Evolutionary conservation across 2,113 vertebrate species (phyloP).

Genomic region (Craseonycteris thonglongyai): DNA sequence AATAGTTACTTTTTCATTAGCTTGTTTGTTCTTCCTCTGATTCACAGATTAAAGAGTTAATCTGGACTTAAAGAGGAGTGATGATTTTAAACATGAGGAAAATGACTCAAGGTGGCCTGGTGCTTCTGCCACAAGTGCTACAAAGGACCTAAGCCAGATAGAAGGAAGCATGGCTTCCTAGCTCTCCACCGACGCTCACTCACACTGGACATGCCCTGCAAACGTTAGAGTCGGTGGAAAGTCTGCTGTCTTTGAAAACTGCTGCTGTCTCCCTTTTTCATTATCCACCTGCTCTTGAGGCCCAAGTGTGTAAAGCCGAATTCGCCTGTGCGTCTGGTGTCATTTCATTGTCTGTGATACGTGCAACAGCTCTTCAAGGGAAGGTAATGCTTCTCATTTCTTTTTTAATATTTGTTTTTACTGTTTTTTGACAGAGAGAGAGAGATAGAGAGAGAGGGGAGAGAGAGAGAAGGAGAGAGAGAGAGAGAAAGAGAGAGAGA

Average conservation of each 20-base stretch:
- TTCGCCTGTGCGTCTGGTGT: background rate
- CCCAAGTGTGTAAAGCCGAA: background rate
- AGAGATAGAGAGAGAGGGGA: too few species aligned
- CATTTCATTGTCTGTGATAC: background rate
- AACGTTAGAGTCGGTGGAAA: background rate
- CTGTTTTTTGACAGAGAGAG: too few species aligned
- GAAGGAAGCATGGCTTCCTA: background rate
- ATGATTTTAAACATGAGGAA: background rate
- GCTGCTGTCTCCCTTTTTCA: background rate
- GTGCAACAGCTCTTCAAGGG: background rate
- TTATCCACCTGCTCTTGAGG: background rate
- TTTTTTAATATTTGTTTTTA: too few species aligned
- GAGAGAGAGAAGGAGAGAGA: too few species aligned
- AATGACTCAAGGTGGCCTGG: background rate
- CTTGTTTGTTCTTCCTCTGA: background rate
- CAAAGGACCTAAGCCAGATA: background rate
- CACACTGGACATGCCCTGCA: background rate
- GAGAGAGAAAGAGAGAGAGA: too few species aligned
- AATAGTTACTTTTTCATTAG: constrained; percentile 15
- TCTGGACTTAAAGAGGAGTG: background rate
- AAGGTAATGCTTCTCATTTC: background rate
- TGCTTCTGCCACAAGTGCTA: background rate
- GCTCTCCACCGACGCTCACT: background rate
- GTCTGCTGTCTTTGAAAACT: background rate
- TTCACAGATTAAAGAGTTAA: constrained; percentile 7